Conservation (phyloP, 2,888 invertebrate genomes). For the Drosophila paracracens region DNA sequence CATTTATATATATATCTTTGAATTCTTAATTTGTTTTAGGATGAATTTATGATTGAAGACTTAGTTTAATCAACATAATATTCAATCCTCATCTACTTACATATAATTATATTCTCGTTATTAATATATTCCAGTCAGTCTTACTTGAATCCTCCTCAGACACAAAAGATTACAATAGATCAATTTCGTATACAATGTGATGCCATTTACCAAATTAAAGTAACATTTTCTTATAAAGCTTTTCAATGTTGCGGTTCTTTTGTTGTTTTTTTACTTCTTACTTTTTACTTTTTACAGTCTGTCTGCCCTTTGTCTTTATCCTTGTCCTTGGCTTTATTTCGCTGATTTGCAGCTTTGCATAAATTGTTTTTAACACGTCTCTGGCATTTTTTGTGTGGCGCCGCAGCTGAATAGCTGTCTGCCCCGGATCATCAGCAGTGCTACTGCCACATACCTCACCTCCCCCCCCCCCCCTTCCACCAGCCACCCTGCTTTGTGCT, state of each 20-base stretch:
- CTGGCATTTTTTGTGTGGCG: constrained; percentile 42
- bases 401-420: constrained; percentile 25
- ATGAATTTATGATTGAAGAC: background rate
- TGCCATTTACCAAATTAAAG: background rate
- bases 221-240: background rate
- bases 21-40: background rate
- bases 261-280: background rate
- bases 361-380: constrained; percentile 70
- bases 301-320: constrained; percentile 10
- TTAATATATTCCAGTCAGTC: background rate
- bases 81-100: background rate
- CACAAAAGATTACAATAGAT: background rate
- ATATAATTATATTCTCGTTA: background rate
- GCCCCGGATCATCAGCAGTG: constrained; percentile 21
- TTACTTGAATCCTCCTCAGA: too few species aligned
- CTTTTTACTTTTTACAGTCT: background rate
- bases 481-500: background rate
- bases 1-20: background rate
- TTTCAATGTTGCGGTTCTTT: background rate
- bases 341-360: constrained; percentile 55
- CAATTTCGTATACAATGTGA: background rate
- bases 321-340: constrained; percentile 21
- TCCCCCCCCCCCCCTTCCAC: too few species aligned
- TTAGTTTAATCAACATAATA: background rate
- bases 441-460: background rate